These are phyloP conservation scores for Drosophila pseudoobscura DNA, from an alignment of 1,140 invertebrate genomes.

Conservation along the genomic window DNA sequence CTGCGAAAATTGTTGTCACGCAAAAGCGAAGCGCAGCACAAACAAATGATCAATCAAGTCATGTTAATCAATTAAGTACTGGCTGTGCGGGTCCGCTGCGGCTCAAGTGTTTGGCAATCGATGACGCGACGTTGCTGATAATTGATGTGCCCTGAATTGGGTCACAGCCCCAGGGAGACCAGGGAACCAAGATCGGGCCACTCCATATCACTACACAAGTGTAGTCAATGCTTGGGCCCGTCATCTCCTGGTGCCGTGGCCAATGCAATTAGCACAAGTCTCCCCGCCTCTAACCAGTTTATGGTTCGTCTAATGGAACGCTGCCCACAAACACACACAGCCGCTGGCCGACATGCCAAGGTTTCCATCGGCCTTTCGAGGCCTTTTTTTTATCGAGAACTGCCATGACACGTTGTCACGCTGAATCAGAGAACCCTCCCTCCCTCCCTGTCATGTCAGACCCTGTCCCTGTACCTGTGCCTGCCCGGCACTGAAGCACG, in stretches of 20 bases:
- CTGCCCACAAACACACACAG: too few species aligned
- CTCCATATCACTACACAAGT: background rate
- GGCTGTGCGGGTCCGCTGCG: conserved; percentile 30
- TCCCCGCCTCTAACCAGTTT: conserved; percentile 36
- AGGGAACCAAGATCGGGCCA: background rate
- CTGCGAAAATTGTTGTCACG: conserved; percentile 68
- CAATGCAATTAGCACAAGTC: conserved; percentile 44
- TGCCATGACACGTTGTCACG: conserved; percentile 32
- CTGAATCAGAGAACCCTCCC: conserved; percentile 24
- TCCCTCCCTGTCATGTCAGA: too few species aligned
- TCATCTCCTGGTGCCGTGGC: conserved; percentile 19
- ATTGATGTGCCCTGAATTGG: conserved; percentile 74
- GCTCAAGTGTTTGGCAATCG: conserved; percentile 79
- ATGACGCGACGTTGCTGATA: conserved; percentile 58
- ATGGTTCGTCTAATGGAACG: conserved; percentile 38
- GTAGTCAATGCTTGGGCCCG: background rate
- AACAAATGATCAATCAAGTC: conserved; percentile 80
- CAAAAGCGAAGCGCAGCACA: conserved; percentile 43
- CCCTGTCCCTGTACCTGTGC: too few species aligned
- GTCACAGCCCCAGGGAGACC: conserved; percentile 4
- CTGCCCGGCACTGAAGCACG: conserved; percentile 10
- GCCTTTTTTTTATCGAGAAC: conserved; percentile 30
- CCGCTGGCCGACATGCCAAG: conserved; percentile 8
- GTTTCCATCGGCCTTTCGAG: background rate
- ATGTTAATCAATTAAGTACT: conserved; percentile 65